Base-by-base conservation (phyloP, 1,140 invertebrate genomes). In the Drosophila subpulchrella region DNA sequence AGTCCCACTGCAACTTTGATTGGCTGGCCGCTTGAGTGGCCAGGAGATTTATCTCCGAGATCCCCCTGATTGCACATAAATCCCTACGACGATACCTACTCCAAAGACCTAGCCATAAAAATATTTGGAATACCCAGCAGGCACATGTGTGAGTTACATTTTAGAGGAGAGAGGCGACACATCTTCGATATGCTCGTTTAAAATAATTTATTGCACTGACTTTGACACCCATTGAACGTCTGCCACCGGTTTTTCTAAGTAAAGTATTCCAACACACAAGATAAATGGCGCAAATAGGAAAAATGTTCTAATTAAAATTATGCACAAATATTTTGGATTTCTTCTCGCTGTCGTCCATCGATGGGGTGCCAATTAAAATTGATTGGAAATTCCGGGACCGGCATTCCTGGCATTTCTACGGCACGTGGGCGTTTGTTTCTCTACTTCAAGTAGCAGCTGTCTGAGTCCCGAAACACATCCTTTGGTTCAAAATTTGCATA, bases 281-380 rank as follows among this genome's bases (percentile, higher is more conserved):
- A 91, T 91, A 78, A 81, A 91, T 91, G 86, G 88, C 82, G 78
- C 83, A 83, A 84, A 84, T 89, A 78, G 88, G 88, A 91, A 86
- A 91, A 91, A 91, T 91, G 83, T 70, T 91, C 88, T 91, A 91
- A 91, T 91, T 91, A 91, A 91, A 91, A 91, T 91, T 89, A 91
- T 91, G 88, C 82, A 91, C 75, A 91, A 86, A 88, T 78, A 86
- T 91, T 80, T 90, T 67, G 48, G 88, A 91, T 83, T 76, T 75
- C 60, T 44, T 89, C 51, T 67, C 47, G 57, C 74, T 57, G 36
- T 51, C 59, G 56, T 71, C 70, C 62, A 91, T 86, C 88, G 84
- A 90, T 91, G 90, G 84, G 80, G 89, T 86, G 90, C 90, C 90
- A 91, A 91, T 91, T 91, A 91, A 91, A 91, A 91, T 91, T 91